A percentile compares a stretch with the other conserved stretches of the same genome.
Conservation (phyloP, 1,140 invertebrate species). For the Diplogasteroides magnus region DNA sequence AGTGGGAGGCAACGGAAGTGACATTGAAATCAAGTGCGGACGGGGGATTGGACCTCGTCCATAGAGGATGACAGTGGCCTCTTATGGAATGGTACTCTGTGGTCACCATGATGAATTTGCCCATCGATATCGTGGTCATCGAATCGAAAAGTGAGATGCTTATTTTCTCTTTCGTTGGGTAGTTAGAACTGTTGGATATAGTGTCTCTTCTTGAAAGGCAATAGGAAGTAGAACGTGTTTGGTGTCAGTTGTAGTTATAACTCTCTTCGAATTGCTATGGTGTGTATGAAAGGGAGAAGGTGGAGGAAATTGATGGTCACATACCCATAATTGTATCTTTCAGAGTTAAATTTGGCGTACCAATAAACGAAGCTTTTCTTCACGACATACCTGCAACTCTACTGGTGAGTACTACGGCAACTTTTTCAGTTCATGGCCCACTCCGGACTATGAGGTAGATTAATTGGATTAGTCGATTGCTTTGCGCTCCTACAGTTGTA, state of each 20-base stretch:
- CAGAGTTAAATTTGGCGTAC: conserved; percentile 55
- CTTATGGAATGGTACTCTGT: conserved; percentile 54
- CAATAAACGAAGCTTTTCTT: conserved; percentile 49
- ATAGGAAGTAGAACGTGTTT: not conserved
- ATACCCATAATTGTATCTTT: conserved; percentile 12
- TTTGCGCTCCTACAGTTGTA: too few relatives aligned
- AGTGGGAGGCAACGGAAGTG: conserved; percentile 6
- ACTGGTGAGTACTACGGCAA: conserved; percentile 38
- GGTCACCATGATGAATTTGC: conserved; percentile 47
- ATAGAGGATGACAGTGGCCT: conserved; percentile 42
- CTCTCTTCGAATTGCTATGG: not conserved
- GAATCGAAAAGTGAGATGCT: conserved; percentile 49
- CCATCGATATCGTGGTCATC: conserved; percentile 48
- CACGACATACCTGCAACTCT: conserved; percentile 55
- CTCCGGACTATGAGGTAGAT: too few relatives aligned
- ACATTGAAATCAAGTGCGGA: conserved; percentile 3
- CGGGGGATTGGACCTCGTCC: not conserved
- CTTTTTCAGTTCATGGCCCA: too few relatives aligned
- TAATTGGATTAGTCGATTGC: too few relatives aligned
- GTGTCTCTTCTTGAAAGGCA: too few relatives aligned
- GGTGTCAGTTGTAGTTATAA: too few relatives aligned
- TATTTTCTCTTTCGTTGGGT: too few relatives aligned
- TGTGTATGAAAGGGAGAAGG: not conserved
- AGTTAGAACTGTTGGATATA: too few relatives aligned
- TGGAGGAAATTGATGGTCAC: not conserved